phyloP scores from a whole-genome alignment of 2,113 vertebrate genomes.

The Macquaria ambigua region DNA sequence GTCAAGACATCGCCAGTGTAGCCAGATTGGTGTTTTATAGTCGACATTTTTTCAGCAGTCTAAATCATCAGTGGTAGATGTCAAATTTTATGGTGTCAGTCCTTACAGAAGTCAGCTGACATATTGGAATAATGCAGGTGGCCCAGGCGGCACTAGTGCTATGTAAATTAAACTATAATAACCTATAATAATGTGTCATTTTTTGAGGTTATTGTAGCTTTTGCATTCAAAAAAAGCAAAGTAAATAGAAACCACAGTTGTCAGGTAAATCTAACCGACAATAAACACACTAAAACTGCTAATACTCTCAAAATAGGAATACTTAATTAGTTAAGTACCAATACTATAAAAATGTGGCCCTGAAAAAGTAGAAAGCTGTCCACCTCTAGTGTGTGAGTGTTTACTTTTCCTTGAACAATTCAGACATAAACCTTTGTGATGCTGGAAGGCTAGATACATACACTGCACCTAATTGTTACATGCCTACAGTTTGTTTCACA shows the following conservation, averaged over 20 bases:
- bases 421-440: neutral
- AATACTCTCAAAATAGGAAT: neutral
- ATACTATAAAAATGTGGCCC: neutral
- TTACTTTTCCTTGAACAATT: neutral
- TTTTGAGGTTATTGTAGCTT: neutral
- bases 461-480: constrained; percentile 4
- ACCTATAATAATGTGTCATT: too few relatives aligned
- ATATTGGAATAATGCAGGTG: neutral
- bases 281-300: neutral
- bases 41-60: neutral
- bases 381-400: neutral
- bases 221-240: neutral
- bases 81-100: neutral
- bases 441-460: constrained; percentile 10
- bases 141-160: neutral
- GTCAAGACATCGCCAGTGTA: neutral
- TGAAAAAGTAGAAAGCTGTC: neutral
- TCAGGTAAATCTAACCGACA: neutral
- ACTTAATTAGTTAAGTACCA: neutral
- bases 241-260: neutral
- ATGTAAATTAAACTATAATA: neutral
- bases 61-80: neutral
- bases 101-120: neutral
- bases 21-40: neutral
- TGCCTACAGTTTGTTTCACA: constrained; percentile 17